Percentiles rank a stretch among this genome's conserved stretches.
These are phyloP conservation scores for Epirrhoe tristata DNA, from an alignment of 2,888 invertebrate genomes.

Conservation along the genomic window DNA sequence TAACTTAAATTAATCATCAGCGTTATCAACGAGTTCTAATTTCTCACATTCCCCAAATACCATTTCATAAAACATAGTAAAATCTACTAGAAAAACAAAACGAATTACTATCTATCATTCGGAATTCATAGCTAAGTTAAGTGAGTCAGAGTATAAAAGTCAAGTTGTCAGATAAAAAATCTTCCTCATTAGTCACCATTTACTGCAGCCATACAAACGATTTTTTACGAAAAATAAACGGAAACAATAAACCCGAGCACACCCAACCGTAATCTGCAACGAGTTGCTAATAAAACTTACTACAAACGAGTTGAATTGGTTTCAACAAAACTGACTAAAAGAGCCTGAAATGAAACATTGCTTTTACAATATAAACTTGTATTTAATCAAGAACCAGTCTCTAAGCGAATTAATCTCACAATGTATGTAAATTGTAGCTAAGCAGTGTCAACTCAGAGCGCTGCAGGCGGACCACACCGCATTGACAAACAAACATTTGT, in stretches of 20 bases:
- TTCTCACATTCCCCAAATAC: no score
- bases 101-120: no score
- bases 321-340: constrained; percentile 24
- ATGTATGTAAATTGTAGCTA: constrained; percentile 42
- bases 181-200: no score
- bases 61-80: no score
- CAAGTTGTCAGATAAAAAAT: no score
- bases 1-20: not conserved
- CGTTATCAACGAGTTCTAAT: not conserved
- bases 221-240: not conserved
- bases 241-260: constrained; percentile 3
- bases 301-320: constrained; percentile 28
- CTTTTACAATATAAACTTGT: constrained; percentile 32
- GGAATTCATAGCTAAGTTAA: no score
- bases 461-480: constrained; percentile 8
- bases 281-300: constrained; percentile 17
- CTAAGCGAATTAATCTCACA: constrained; percentile 36
- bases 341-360: constrained; percentile 18
- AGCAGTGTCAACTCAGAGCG: constrained; percentile 28
- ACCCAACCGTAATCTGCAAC: not conserved
- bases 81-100: no score
- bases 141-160: no score
- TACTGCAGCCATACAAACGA: not conserved
- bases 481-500: not conserved
- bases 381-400: constrained; percentile 32